Base-by-base conservation (phyloP, 2,797 vertebrate genomes). In the Parauchenoglanis punctatus region DNA sequence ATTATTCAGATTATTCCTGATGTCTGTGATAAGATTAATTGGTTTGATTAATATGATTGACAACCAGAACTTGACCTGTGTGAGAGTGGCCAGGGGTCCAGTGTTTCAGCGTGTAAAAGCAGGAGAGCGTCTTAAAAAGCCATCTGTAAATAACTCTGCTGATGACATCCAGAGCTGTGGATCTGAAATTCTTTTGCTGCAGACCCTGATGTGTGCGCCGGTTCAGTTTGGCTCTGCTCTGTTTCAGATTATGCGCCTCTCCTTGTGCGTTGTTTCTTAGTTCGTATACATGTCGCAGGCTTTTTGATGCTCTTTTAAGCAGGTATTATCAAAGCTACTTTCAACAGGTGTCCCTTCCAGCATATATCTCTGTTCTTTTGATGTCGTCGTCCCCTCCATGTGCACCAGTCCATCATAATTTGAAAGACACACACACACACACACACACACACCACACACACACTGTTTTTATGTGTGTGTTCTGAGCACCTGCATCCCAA, bases 401-500 rank as follows among this genome's bases (percentile, higher is more conserved):
- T 86, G 90, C 89, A 85, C 84, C 87, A 85, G 80, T 87, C 86
- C 84, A 56, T 88, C 84, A 90, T 87, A 59, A 23, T 89, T 85
- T 86, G 31, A 87, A 46, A 80, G 83, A 88, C 31, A 40, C 40
- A 40, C 40, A 40, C 40, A 40, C 40, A 40, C 40, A 40, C 40
- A 40, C 40, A 40, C 40, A 40, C 40, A 40, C 40, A 40, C 40
- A 40, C 40, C 65, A 49, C 70, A 31, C 83, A 40, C 40, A 40
- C 40, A 4, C 40, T 40, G 40, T 40, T 40, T 40, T 40, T 40
- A 25, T 88, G 65, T 67, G 61, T 59, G 87, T 85, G 65, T 52
- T 75, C 85, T n/a, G 89, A 92, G 87, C 87, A 86, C 87, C 70
- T 84, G 46, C 88, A 89, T 92, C 75, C 80, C 85, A 88, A 90